phyloP scores from a whole-genome alignment of 2,888 invertebrate genomes.

The Oscheius myriophilus region DNA sequence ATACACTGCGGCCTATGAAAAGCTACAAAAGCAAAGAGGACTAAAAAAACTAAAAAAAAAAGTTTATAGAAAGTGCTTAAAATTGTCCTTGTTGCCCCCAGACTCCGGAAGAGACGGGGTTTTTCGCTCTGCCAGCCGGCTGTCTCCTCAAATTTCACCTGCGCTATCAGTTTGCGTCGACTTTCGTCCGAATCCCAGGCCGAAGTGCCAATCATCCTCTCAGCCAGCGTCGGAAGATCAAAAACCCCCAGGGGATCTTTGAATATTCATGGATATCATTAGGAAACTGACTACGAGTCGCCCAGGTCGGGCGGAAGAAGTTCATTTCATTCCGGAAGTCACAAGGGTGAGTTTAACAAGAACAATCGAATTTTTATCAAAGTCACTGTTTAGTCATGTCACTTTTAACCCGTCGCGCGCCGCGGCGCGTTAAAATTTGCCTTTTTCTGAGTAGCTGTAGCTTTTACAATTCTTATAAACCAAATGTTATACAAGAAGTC shows the following conservation, averaged over 20 bases:
- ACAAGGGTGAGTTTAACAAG: slow-evolving; percentile 5
- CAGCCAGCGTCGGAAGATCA: not conserved
- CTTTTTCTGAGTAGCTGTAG: too few species aligned
- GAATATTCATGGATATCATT: slow-evolving; percentile 17
- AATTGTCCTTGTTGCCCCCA: not conserved
- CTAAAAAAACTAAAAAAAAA: too few species aligned
- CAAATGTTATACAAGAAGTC: too few species aligned
- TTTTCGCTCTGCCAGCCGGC: not conserved
- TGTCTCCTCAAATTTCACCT: slow-evolving; percentile 22
- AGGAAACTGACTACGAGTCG: slow-evolving; percentile 13
- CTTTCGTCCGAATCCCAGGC: slow-evolving; percentile 1
- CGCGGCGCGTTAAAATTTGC: too few species aligned
- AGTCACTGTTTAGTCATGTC: too few species aligned
- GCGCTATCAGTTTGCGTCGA: slow-evolving; percentile 2
- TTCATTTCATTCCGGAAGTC: slow-evolving; percentile 21
- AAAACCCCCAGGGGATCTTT: not conserved
- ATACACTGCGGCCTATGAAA: too few species aligned
- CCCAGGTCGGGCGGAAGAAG: slow-evolving; percentile 1
- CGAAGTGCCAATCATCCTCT: not conserved
- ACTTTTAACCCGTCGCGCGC: too few species aligned
- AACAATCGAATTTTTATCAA: too few species aligned
- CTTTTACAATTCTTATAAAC: too few species aligned
- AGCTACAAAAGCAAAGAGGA: too few species aligned
- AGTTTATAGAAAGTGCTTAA: too few species aligned
- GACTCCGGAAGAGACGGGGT: not conserved